Percentiles rank a stretch among this genome's conserved stretches.
phyloP scores from a whole-genome alignment of 2,888 invertebrate genomes.

The Ormyrus thymus region DNA sequence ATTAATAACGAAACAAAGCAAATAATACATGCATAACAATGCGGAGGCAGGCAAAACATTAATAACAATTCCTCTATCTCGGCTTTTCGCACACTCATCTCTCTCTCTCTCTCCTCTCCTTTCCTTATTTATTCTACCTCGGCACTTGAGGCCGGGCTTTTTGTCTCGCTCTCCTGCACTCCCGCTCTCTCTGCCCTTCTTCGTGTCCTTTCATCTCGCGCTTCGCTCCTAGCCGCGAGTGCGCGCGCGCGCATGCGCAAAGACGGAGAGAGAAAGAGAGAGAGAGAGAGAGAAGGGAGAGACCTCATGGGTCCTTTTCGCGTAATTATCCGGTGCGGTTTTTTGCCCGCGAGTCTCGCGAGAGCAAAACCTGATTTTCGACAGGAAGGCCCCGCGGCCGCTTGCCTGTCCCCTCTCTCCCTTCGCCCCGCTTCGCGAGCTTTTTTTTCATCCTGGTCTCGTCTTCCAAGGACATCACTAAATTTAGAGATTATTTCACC shows the following conservation, averaged over 20 bases:
- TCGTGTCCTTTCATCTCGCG: slow-evolving; percentile 16
- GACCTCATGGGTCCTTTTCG: slow-evolving; percentile 53
- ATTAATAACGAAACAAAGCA: slow-evolving; percentile 29
- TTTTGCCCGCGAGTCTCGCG: slow-evolving; percentile 59
- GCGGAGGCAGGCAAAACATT: not conserved
- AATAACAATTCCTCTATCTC: slow-evolving; percentile 19
- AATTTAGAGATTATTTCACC: slow-evolving; percentile 42
- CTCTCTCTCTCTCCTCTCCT: not conserved
- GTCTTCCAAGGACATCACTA: slow-evolving; percentile 40
- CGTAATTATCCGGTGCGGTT: slow-evolving; percentile 63
- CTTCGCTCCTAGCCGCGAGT: not conserved
- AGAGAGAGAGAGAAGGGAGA: too few relatives aligned
- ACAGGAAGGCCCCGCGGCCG: slow-evolving; percentile 42
- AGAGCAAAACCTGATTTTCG: slow-evolving; percentile 54
- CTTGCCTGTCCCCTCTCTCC: slow-evolving; percentile 14
- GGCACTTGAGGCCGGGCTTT: not conserved
- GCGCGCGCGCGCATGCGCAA: slow-evolving; percentile 13
- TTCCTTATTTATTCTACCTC: not conserved
- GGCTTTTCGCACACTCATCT: slow-evolving; percentile 21
- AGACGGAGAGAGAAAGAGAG: too few relatives aligned
- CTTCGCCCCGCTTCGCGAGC: not conserved
- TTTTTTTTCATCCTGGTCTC: not conserved
- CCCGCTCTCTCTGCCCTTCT: not conserved
- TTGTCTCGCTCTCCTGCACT: not conserved
- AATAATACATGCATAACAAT: not conserved